Evolutionary conservation across 1,140 invertebrate species (phyloP).

Genomic region (Atta colombica): DNA sequence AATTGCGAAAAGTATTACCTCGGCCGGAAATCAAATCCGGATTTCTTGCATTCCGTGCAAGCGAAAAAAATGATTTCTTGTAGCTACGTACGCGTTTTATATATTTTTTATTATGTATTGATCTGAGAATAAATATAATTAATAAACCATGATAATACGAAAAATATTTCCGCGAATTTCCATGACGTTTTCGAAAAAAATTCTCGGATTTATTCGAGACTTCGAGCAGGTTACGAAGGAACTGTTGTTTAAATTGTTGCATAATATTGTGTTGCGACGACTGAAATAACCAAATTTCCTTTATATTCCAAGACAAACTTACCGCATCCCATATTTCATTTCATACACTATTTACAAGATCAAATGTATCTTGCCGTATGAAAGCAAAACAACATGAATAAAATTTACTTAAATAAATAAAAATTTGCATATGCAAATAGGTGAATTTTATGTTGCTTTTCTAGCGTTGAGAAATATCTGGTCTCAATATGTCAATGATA

Average conservation of each 20-base stretch:
- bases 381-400: neutral
- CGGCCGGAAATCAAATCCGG: too few species aligned
- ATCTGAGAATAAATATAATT: slow-evolving; percentile 20
- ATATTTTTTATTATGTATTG: slow-evolving; percentile 1
- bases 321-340: slow-evolving; percentile 21
- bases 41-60: too few species aligned
- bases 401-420: slow-evolving; percentile 30
- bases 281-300: neutral
- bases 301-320: neutral
- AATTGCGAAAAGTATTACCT: too few species aligned
- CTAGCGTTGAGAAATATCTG: neutral
- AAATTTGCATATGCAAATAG: slow-evolving; percentile 16
- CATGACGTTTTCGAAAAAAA: neutral
- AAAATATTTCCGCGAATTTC: neutral
- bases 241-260: slow-evolving; percentile 15
- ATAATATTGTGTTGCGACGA: neutral
- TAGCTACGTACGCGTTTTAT: neutral
- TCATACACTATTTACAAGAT: slow-evolving; percentile 1
- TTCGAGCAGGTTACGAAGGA: neutral
- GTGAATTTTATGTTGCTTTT: neutral
- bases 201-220: neutral
- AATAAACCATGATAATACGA: neutral
- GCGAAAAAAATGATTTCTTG: neutral
- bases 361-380: neutral
- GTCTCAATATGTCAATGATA: neutral